These are phyloP conservation scores for Rhagium mordax DNA, from an alignment of 2,888 invertebrate genomes.

Conservation along the genomic window DNA sequence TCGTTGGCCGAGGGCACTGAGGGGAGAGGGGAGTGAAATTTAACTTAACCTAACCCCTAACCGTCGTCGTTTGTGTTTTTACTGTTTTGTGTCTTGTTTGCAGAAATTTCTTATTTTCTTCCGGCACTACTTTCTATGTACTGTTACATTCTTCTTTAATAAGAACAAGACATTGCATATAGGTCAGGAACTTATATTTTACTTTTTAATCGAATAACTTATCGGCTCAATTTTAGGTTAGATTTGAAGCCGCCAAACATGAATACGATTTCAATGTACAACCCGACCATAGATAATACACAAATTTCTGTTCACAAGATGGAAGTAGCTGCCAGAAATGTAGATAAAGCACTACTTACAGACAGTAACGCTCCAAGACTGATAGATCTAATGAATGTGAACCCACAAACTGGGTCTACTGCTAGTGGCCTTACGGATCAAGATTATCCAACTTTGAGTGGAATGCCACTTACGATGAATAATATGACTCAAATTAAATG, in stretches of 20 bases:
- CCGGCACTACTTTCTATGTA: background rate
- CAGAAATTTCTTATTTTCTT: background rate
- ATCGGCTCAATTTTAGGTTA: constrained; percentile 24
- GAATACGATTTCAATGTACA: constrained; percentile 5
- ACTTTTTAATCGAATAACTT: background rate
- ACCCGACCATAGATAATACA: constrained; percentile 64
- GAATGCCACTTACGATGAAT: constrained; percentile 77
- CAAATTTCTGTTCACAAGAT: constrained; percentile 75
- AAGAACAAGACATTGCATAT: background rate
- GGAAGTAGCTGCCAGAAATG: constrained; percentile 84
- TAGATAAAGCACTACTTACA: constrained; percentile 81
- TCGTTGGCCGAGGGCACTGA: no score
- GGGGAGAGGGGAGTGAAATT: no score
- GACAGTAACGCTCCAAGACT: constrained; percentile 83
- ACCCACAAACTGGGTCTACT: constrained; percentile 81
- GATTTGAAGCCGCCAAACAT: constrained; percentile 29
- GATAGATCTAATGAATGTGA: constrained; percentile 79
- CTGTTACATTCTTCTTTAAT: background rate
- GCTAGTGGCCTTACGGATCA: constrained; percentile 92
- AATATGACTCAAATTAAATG: constrained; percentile 86
- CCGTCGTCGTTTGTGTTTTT: no score
- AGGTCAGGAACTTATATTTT: background rate
- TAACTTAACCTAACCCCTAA: no score
- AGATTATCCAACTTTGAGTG: constrained; percentile 89
- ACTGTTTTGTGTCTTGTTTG: background rate